These are phyloP conservation scores for Bubo scandiacus DNA, from an alignment of 2,113 vertebrate species.

Conservation along the genomic window DNA sequence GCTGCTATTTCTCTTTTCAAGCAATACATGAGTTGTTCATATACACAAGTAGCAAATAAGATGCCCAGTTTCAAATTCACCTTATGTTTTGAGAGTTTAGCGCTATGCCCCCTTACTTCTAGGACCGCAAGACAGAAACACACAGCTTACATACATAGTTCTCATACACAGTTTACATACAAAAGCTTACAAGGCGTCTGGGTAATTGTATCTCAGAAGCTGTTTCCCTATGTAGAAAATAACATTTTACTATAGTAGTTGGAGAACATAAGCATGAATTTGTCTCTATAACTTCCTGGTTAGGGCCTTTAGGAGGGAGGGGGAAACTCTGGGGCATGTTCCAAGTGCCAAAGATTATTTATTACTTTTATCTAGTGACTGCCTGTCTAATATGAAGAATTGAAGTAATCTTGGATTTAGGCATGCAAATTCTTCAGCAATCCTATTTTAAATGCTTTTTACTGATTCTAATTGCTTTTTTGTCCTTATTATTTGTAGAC, in stretches of 20 bases:
- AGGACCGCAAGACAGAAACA: background rate
- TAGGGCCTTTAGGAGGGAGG: background rate
- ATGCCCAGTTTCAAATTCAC: background rate
- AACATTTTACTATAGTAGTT: background rate
- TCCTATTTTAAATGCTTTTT: background rate
- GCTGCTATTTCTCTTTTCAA: background rate
- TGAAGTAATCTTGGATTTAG: background rate
- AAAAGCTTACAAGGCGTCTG: background rate
- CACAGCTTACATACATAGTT: background rate
- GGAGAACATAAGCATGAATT: background rate
- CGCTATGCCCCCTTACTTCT: background rate
- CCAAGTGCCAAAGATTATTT: background rate
- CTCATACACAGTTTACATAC: background rate
- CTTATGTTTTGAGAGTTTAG: background rate
- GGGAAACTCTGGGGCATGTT: background rate
- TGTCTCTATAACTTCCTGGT: background rate
- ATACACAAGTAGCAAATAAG: background rate
- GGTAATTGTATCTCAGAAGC: background rate
- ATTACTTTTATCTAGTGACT: background rate
- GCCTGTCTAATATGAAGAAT: background rate
- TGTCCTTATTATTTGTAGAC: background rate
- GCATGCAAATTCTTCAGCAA: background rate
- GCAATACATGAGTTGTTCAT: background rate
- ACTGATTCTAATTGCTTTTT: background rate
- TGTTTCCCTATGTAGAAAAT: background rate